These are phyloP conservation scores for Rhamphomyia laevipes DNA, from an alignment of 2,888 invertebrate genomes.

Conservation along the genomic window DNA sequence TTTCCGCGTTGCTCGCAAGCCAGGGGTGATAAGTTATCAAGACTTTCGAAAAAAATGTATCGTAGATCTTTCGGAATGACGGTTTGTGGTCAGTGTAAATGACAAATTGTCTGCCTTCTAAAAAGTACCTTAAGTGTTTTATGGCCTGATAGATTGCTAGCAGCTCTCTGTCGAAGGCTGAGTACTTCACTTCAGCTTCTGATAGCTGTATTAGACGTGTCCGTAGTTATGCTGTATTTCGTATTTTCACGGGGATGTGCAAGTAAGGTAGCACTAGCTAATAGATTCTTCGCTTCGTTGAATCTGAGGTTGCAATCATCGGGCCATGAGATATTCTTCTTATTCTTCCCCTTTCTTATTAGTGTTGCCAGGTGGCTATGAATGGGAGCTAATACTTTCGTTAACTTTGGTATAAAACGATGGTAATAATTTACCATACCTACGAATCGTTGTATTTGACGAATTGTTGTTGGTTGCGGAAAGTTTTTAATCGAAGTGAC, in stretches of 20 bases:
- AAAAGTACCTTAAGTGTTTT: conserved; percentile 26
- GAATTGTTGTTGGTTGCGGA: neutral
- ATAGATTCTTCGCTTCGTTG: neutral
- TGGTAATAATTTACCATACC: conserved; percentile 12
- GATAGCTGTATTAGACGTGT: conserved; percentile 27
- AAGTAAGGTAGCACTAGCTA: neutral
- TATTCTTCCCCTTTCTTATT: neutral
- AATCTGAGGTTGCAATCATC: neutral
- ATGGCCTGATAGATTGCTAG: conserved; percentile 28
- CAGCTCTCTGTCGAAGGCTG: conserved; percentile 30
- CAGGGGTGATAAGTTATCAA: conserved; percentile 18
- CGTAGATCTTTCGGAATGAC: conserved; percentile 21
- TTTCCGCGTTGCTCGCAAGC: neutral
- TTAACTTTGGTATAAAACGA: conserved; percentile 2
- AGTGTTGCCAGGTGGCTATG: neutral
- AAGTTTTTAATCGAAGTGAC: neutral
- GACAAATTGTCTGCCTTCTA: conserved; percentile 24
- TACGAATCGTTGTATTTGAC: conserved; percentile 1
- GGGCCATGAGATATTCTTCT: neutral
- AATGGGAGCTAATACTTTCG: neutral
- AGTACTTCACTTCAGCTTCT: conserved; percentile 30
- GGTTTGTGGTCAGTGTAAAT: conserved; percentile 18
- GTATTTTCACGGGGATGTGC: neutral
- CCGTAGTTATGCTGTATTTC: neutral
- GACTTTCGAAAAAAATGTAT: conserved; percentile 22